A percentile compares a stretch with the other conserved stretches of the same genome.
Evolutionary conservation across 2,888 invertebrate genomes (phyloP).

Genomic region (Helleia helle): DNA sequence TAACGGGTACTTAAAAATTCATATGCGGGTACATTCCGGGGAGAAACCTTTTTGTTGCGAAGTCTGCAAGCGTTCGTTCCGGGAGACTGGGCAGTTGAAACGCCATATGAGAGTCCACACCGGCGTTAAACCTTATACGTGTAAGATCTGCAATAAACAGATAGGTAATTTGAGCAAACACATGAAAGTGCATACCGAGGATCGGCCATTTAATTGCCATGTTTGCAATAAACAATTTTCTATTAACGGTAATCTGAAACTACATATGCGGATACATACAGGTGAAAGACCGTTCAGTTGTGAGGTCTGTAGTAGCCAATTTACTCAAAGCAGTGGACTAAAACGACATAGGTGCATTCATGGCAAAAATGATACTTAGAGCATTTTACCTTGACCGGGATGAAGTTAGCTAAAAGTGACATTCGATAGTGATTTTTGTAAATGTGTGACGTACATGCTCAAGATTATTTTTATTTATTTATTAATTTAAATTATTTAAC

Average conservation of each 20-base stretch:
- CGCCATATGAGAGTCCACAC: constrained; percentile 51
- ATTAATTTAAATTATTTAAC: no score
- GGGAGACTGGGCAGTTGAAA: constrained; percentile 54
- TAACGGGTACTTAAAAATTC: constrained; percentile 59
- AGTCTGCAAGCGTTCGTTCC: constrained; percentile 46
- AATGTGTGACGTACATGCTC: no score
- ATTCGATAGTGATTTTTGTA: no score
- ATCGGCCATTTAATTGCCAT: constrained; percentile 33
- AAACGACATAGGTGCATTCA: constrained; percentile 25
- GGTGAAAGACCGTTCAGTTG: constrained; percentile 21
- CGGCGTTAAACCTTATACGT: constrained; percentile 52
- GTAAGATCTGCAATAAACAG: constrained; percentile 59
- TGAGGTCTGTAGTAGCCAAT: constrained; percentile 20
- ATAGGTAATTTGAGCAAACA: constrained; percentile 56
- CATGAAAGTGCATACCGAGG: constrained; percentile 50
- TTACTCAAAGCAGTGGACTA: constrained; percentile 23
- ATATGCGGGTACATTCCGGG: constrained; percentile 55
- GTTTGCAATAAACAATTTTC: constrained; percentile 25
- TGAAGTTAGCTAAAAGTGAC: no score
- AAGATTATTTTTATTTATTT: no score
- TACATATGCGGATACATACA: constrained; percentile 23
- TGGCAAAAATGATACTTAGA: constrained; percentile 11
- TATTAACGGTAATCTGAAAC: constrained; percentile 20
- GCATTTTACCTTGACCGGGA: no score
- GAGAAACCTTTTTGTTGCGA: constrained; percentile 54